phyloP scores from a whole-genome alignment of 2,888 invertebrate species.

The Ophioninae sp. region DNA sequence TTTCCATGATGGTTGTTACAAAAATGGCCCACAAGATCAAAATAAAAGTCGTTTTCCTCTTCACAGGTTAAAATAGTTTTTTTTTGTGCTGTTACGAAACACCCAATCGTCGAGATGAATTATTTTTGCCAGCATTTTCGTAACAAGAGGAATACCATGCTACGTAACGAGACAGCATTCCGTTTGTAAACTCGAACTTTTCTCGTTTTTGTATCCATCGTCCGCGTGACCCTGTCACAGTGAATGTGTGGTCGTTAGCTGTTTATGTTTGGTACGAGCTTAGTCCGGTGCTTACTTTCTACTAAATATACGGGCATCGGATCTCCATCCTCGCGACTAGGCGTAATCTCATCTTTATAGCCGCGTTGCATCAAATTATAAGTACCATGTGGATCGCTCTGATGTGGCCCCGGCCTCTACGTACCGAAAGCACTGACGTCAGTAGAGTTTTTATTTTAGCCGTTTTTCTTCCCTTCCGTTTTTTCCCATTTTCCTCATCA shows the following conservation, averaged over 20 bases:
- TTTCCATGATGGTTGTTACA: too few relatives aligned
- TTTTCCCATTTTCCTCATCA: constrained; percentile 12
- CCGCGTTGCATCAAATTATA: constrained; percentile 73
- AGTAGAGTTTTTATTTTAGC: constrained; percentile 59
- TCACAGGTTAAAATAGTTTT: too few relatives aligned
- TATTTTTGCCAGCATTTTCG: too few relatives aligned
- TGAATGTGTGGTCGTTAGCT: constrained; percentile 15
- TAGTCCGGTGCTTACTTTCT: constrained; percentile 64
- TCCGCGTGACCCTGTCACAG: background rate
- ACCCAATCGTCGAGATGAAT: too few relatives aligned
- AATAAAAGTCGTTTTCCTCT: too few relatives aligned
- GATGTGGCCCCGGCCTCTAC: background rate
- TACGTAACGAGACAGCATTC: too few relatives aligned
- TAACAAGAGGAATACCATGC: too few relatives aligned
- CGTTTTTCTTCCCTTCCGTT: constrained; percentile 39
- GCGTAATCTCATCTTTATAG: constrained; percentile 71
- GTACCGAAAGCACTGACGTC: constrained; percentile 38
- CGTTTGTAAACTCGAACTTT: too few relatives aligned
- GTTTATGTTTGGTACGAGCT: constrained; percentile 43
- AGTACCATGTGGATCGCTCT: constrained; percentile 60
- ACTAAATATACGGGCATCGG: constrained; percentile 70
- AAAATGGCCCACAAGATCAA: too few relatives aligned
- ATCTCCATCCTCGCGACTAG: constrained; percentile 53
- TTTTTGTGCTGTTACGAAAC: too few relatives aligned
- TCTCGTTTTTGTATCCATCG: background rate